Percentiles rank a stretch among this genome's conserved stretches.
These are phyloP conservation scores for Poeciliopsis gracilis DNA, from an alignment of 2,797 vertebrate species.

Conservation along the genomic window DNA sequence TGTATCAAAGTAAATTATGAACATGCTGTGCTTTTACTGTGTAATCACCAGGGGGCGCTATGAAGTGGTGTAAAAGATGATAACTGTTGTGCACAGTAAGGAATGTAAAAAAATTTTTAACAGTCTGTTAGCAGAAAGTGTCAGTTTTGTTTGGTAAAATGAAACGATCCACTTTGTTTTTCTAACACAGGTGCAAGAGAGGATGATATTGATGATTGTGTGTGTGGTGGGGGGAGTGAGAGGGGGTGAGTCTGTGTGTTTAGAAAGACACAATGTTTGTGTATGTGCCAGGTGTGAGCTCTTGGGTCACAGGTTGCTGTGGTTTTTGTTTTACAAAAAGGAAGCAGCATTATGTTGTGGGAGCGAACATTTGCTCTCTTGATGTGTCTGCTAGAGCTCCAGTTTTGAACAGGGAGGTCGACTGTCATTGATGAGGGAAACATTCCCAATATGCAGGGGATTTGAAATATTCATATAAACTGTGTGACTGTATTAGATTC, in stretches of 20 bases:
- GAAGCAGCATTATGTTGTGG: slow-evolving; percentile 60
- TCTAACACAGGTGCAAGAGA: slow-evolving; percentile 44
- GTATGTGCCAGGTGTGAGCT: slow-evolving; percentile 70
- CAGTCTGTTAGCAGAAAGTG: background rate
- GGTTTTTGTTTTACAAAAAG: slow-evolving; percentile 60
- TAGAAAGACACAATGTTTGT: slow-evolving; percentile 13
- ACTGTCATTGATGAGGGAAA: slow-evolving; percentile 6
- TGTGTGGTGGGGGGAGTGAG: slow-evolving; percentile 13
- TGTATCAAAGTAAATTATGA: slow-evolving; percentile 14
- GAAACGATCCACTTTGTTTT: background rate
- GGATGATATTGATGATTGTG: slow-evolving; percentile 21
- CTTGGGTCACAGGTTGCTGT: slow-evolving; percentile 70
- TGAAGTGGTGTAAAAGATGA: background rate
- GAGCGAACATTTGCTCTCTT: slow-evolving; percentile 33
- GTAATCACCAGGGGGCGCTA: slow-evolving; percentile 55
- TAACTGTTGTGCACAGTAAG: background rate
- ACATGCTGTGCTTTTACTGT: slow-evolving; percentile 5
- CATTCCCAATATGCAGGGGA: background rate
- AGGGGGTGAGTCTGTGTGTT: slow-evolving; percentile 26
- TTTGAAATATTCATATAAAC: slow-evolving; percentile 43
- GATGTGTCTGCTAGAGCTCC: slow-evolving; percentile 14
- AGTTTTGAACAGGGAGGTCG: slow-evolving; percentile 12
- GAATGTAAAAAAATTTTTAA: background rate
- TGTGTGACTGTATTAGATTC: background rate
- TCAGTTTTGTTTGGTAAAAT: slow-evolving; percentile 11